Conservation (phyloP, 2,797 vertebrate genomes). For the Microhierax caerulescens region DNA sequence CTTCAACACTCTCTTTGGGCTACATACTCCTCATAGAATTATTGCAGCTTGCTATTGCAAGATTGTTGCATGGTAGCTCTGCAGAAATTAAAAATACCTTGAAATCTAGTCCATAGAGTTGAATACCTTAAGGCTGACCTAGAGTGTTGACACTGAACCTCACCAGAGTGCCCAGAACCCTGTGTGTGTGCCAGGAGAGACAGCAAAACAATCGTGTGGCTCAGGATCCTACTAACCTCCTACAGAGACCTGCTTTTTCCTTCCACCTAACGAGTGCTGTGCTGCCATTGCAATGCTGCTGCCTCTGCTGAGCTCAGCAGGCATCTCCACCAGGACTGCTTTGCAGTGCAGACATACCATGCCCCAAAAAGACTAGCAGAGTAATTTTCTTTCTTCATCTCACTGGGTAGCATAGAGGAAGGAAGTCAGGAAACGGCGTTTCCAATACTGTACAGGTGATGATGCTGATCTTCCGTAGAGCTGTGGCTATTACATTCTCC, state of each 20-base stretch:
- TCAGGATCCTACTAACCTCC: not conserved
- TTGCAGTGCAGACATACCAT: not conserved
- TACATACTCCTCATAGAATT: not conserved
- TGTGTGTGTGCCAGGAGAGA: not conserved
- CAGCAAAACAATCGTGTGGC: not conserved
- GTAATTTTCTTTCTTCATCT: not conserved
- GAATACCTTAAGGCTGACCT: not conserved
- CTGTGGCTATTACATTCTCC: not conserved
- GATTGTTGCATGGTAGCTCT: not conserved
- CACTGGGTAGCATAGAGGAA: not conserved
- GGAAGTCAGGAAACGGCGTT: not conserved
- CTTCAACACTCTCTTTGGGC: not conserved
- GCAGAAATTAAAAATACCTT: not conserved
- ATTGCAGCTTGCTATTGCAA: not conserved
- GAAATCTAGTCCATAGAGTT: not conserved
- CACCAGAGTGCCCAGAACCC: not conserved
- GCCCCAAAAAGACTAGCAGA: not conserved
- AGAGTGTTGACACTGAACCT: rapidly evolving
- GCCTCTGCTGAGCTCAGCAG: not conserved
- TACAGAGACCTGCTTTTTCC: not conserved
- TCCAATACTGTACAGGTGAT: not conserved
- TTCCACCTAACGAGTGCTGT: rapidly evolving
- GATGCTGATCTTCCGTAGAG: not conserved
- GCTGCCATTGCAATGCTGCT: not conserved
- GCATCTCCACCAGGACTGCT: not conserved